Percentiles rank a stretch among this genome's conserved stretches.
These are phyloP conservation scores for Agonopterix subpropinquella DNA, from an alignment of 2,888 invertebrate species.

Conservation along the genomic window DNA sequence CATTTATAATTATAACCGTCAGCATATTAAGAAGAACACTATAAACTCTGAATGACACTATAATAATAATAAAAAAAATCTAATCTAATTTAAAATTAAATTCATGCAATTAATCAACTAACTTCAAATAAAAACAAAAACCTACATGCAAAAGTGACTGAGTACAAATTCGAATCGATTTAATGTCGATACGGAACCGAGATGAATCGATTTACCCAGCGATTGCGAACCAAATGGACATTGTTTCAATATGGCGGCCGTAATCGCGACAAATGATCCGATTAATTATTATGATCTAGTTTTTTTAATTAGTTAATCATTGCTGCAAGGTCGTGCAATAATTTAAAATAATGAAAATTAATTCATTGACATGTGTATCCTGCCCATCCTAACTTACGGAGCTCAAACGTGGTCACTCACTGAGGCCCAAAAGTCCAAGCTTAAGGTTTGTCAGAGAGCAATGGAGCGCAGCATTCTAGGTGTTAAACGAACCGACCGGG, in stretches of 20 bases:
- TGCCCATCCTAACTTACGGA: too few relatives aligned
- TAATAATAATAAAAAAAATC: too few relatives aligned
- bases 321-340: constrained; percentile 25
- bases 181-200: constrained; percentile 36
- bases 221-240: constrained; percentile 42
- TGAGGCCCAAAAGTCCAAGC: too few relatives aligned
- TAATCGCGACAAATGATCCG: constrained; percentile 48
- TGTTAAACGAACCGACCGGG: too few relatives aligned
- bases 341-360: too few relatives aligned
- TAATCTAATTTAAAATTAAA: constrained; percentile 17
- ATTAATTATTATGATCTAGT: constrained; percentile 48
- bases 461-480: too few relatives aligned
- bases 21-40: too few relatives aligned
- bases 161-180: constrained; percentile 50
- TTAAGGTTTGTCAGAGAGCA: too few relatives aligned
- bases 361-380: too few relatives aligned
- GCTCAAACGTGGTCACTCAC: too few relatives aligned
- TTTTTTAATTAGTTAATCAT: constrained; percentile 42
- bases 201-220: constrained; percentile 59
- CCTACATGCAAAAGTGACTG: constrained; percentile 42
- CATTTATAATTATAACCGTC: too few relatives aligned
- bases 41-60: too few relatives aligned
- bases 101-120: constrained; percentile 20
- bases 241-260: constrained; percentile 49
- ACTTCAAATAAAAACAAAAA: constrained; percentile 40